Base-by-base conservation (phyloP, 2,888 invertebrate species). In the Eutolmus rufibarbis region DNA sequence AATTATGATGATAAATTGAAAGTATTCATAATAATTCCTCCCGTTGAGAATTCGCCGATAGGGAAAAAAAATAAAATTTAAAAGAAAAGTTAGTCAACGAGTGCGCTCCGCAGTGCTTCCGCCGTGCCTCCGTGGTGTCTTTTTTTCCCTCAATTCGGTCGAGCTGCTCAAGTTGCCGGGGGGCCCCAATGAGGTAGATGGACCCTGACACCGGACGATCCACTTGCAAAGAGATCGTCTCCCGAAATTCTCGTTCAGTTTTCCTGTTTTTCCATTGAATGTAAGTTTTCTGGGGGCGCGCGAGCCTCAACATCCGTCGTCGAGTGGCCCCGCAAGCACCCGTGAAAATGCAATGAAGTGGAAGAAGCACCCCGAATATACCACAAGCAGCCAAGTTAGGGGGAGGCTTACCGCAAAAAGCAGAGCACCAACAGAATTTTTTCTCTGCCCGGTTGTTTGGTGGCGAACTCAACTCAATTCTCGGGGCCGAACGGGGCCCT, bases 1-100 rank as follows among this genome's bases (percentile, higher is more conserved):
- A 82, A 46, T 46, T 46, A 84, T 51, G 79, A 79, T 66, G 57
- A 84, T 84, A 84, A 84, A 66, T 40, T 66, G 57, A 66, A 66
- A 23, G 23, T 23, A 46, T 46, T 46, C 43, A 16, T 9, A 23
- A 28, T 19, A 66, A 57, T 19, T 57, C 5, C 19, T 9, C 28
- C n/a, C 19, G 77, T 12, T 34, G 77, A 40, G 31, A 74, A 74
- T 34, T 46, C 66, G 23, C 66, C 66, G 66, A 19, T 56, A 56
- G 12, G 16, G n/a, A 56, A n/a, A 56, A 16, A 56, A 34, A 34
- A 34, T 34, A 0, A 34, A 34, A 34, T 34, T 56, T 46, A 14
- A 14, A 46, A 12, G n/a, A 5, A 56, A 56, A 56, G 2, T 40
- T 40, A 40, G 40, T 56, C 19, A 66, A 66, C 8, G 31, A 81